Base-by-base conservation (phyloP, 2,113 vertebrate species). In the Eidolon helvum region DNA sequence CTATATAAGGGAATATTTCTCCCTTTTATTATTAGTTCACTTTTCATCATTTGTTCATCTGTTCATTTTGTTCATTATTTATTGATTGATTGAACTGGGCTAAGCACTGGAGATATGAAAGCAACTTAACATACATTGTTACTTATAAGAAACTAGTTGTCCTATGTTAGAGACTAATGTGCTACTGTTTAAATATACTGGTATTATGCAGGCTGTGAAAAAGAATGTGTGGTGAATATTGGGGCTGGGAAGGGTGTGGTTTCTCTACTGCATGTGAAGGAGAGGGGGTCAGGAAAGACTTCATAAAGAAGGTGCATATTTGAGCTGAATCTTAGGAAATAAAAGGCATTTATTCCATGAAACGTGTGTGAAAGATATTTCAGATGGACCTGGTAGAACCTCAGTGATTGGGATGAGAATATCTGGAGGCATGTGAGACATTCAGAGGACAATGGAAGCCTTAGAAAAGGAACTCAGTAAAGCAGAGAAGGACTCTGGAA, bases 221-320 rank as follows among this genome's bases (percentile, higher is more conserved):
- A 78, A 74, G 7, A 66, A 30, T 0, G 1, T 10, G 16, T 10
- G 1, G 21, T 10, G 35, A 57, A 26, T 7, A 10, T 0, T 43
- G 26, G 4, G 18, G 2, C 1, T 28, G 30, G 14, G 2, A 55
- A 45, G 3, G 2, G 0, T 22, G 21, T 38, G 5, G 12, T 57
- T 7, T 2, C 33, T 83, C 24, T 10, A 43, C 10, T 14, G 24
- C 9, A 80, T n/a, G 26, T 4, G 7, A 94, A 33, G 5, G 11
- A 63, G 5, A 86, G 4, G 24, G 3, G 1, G 0, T 59, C 38
- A 69, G 59, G 12, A 2, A 85, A 93, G 26, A 53, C 22, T 38
- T 85, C 2, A 45, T 21, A 66, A 86, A 91, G 28, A 38, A 30
- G 18, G 7, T 33, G 5, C 30, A 38, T 35, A 28, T 33, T 35